Evolutionary conservation across 2,113 vertebrate species (phyloP), one percentile per base, ranked within the genome.

Genomic region (Coreoperca whiteheadi): DNA sequence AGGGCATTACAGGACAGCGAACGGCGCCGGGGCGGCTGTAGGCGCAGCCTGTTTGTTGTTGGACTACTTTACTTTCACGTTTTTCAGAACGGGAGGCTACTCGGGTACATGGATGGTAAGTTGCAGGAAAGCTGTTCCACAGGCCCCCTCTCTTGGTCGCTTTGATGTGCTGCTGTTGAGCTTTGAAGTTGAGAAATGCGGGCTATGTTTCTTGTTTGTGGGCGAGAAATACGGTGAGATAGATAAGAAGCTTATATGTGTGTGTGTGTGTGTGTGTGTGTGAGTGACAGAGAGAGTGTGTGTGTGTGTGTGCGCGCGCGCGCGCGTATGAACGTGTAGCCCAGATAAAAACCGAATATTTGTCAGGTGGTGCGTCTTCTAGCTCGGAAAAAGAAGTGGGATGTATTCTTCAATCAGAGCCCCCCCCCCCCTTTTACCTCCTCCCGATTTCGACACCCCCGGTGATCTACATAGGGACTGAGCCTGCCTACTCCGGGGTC

Each of bases 161-260:
- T 96, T 96, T 97, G 94, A 97, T 96, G 96, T 96, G 92, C 90
- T 93, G 89, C 94, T 86, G 93, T 94, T 43, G 90, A 82, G 93
- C 90, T 97, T 97, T 97, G 96, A 97, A 97, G 96, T 96, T 84
- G 89, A 93, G 92, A 92, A 92, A 94, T 82, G 94, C 88, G 85
- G 89, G 89, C 92, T 90, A 41, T 87, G 91, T 92, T 93, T 92
- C 84, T 93, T 93, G 91, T 94, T 94, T 92, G 94, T 94, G 94
- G 93, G 93, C 94, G 94, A 94, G 91, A 92, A 94, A 93, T 89
- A 91, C 93, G 83, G 91, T 84, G 89, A 91, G 84, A 92, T 91
- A 93, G 91, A 93, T 94, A 94, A 93, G 92, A 91, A 88, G 91
- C 94, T 93, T 92, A 92, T 87, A 67, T 79, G 53, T 84, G 83